Conservation (phyloP, 2,113 vertebrate species). For the Ahaetulla prasina region DNA sequence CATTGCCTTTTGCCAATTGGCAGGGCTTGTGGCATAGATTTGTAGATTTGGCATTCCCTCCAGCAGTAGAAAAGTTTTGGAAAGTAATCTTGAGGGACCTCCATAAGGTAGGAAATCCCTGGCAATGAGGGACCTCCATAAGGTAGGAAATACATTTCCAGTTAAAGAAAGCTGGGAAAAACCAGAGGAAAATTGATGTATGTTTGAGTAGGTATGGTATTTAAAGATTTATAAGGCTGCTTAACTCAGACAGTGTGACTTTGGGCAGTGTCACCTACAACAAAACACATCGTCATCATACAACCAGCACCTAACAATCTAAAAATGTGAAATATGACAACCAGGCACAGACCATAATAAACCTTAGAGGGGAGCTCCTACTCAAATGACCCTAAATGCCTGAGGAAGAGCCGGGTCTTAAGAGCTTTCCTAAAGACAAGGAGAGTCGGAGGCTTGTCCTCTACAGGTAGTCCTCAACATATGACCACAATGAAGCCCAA, state of each 20-base stretch:
- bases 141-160: background rate
- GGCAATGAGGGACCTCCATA: background rate
- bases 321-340: background rate
- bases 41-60: background rate
- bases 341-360: background rate
- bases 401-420: background rate
- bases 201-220: background rate
- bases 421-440: background rate
- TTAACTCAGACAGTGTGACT: background rate
- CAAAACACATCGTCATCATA: background rate
- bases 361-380: background rate
- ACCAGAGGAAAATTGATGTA: background rate
- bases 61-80: background rate
- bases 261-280: background rate
- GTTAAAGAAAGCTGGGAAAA: background rate
- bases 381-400: background rate
- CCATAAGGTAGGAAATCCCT: background rate
- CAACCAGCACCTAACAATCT: background rate
- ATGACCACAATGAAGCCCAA: background rate
- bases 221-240: background rate
- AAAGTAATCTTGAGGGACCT: background rate
- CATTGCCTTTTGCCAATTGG: background rate
- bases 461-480: background rate
- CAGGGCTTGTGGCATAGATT: background rate
- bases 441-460: background rate